Base-by-base conservation (phyloP, 1,140 invertebrate species). In the Planococcus citri region DNA sequence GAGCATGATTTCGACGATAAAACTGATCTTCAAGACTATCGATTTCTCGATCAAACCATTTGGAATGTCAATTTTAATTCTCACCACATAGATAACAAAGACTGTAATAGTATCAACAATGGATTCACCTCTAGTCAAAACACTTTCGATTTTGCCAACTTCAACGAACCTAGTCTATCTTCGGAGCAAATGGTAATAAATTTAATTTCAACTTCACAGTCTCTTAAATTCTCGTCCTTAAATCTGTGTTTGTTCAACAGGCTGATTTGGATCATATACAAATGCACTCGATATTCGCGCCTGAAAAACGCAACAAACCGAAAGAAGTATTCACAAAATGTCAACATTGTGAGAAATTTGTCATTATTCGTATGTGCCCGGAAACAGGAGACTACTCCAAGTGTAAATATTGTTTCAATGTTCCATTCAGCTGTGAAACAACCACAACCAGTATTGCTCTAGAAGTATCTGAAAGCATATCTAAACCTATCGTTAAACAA, bases 271-370 rank as follows among this genome's bases (percentile, higher is more conserved):
- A 64, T 6, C 9, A 22, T 6, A 64, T 64, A 17, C 22, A 64
- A 64, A 64, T 64, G 60, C 60, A 64, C 20, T 64, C 60, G 17
- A 64, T 64, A 24, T 64, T 64, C 60, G 20, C 60, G 1, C 60
- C 60, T 17, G 60, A 64, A 9, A 64, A 64, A 22, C 60, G 20
- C 10, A 64, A 24, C 22, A 64, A 64, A 64, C 60, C 60, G 17
- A 64, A 64, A 64, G 60, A 64, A 25, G 25, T 64, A 14, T 64
- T 64, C 17, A 64, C 60, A 4, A 24, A 64, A 21, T 64, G 60
- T 25, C 60, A 64, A 24, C 10, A 25, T 25, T 64, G 60, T 17
- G 60, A 27, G 25, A 64, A 64, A 27, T 64, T 25, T 17, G 60
- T 64, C 9, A 64, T 64, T 4, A 27, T 64, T 64, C 60, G 25